These are phyloP conservation scores for Camponotus pennsylvanicus DNA, from an alignment of 1,140 invertebrate genomes.

Conservation along the genomic window DNA sequence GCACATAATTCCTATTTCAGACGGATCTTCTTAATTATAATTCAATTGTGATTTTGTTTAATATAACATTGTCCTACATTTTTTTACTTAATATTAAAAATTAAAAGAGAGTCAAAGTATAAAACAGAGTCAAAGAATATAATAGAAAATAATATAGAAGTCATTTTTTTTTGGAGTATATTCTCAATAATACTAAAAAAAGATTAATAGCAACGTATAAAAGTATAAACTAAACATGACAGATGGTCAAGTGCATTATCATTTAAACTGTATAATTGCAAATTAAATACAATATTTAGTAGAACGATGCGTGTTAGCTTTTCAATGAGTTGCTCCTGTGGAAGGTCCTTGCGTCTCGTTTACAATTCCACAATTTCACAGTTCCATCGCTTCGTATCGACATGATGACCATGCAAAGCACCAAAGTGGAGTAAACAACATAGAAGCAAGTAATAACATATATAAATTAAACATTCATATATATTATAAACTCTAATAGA, in stretches of 20 bases:
- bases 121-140: slow-evolving; percentile 33
- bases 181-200: slow-evolving; percentile 45
- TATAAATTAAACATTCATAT: slow-evolving; percentile 73
- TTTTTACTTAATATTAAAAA: slow-evolving; percentile 22
- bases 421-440: slow-evolving; percentile 85
- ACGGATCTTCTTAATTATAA: slow-evolving; percentile 29
- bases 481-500: slow-evolving; percentile 2
- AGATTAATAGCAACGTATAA: slow-evolving; percentile 38
- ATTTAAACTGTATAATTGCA: slow-evolving; percentile 70
- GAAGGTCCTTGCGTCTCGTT: slow-evolving; percentile 82
- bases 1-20: slow-evolving; percentile 66
- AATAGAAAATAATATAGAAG: slow-evolving; percentile 10
- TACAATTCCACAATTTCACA: slow-evolving; percentile 84
- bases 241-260: slow-evolving; percentile 69
- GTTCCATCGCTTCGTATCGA: slow-evolving; percentile 82
- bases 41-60: slow-evolving; percentile 37
- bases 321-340: slow-evolving; percentile 85
- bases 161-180: slow-evolving; percentile 7
- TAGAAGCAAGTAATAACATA: slow-evolving; percentile 80
- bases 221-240: slow-evolving; percentile 45
- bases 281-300: slow-evolving; percentile 75
- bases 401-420: slow-evolving; percentile 85
- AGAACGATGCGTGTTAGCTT: slow-evolving; percentile 77
- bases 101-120: slow-evolving; percentile 1
- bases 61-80: slow-evolving; percentile 30